phyloP scores from a whole-genome alignment of 2,113 vertebrate genomes.

The Ondatra zibethicus region DNA sequence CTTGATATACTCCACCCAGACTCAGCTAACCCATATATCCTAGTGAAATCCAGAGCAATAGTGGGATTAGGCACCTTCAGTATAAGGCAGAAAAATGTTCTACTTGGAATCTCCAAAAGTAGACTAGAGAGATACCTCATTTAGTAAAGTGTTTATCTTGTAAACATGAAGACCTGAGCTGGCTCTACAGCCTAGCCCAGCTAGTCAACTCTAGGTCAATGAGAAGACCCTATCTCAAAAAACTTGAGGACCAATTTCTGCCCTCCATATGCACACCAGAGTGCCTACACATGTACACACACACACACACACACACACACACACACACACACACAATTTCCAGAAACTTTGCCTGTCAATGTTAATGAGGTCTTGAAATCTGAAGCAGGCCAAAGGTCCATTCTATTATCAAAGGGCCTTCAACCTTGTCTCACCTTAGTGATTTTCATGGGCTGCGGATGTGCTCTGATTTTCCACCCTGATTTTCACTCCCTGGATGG shows the following conservation, averaged over 20 bases:
- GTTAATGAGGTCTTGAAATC: background rate
- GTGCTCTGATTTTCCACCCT: background rate
- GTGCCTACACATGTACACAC: rapidly evolving
- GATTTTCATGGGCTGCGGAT: background rate
- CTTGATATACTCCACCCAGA: background rate
- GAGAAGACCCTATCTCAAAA: background rate
- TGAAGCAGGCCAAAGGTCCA: background rate
- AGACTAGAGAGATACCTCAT: background rate
- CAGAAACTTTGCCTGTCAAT: background rate
- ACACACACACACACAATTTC: background rate
- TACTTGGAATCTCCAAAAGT: background rate
- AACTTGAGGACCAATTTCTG: background rate
- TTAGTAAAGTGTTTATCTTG: background rate
- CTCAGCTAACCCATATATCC: background rate
- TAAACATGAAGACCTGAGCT: background rate
- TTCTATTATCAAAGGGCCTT: background rate
- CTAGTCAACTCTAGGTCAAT: background rate
- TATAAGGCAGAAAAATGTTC: background rate
- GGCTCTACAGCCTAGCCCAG: background rate
- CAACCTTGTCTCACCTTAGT: background rate
- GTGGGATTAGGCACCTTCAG: background rate
- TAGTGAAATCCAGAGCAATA: background rate
- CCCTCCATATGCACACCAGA: background rate
- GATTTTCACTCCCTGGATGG: background rate
- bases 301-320: background rate